A percentile compares a stretch with the other conserved stretches of the same genome.
Conservation (phyloP, 2,888 invertebrate species). For the Dione juno region DNA sequence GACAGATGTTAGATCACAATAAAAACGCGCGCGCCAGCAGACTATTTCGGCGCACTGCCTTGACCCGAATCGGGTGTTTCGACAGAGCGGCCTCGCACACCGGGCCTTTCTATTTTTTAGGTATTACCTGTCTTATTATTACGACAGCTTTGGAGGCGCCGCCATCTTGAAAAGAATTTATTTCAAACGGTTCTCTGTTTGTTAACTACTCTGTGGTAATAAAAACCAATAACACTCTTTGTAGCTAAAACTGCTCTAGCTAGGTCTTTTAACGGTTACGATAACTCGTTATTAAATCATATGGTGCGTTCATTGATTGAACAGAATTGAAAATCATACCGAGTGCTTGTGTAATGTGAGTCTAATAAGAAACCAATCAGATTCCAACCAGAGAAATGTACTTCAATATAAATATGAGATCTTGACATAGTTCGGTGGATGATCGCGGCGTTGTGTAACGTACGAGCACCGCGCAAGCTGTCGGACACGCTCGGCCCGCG, state of each 20-base stretch:
- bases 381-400: constrained; percentile 42
- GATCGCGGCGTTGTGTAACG: constrained; percentile 70
- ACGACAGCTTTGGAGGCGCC: constrained; percentile 76
- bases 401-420: constrained; percentile 61
- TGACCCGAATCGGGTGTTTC: constrained; percentile 82
- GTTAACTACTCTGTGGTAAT: neutral
- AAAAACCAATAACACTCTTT: neutral
- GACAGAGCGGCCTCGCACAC: constrained; percentile 82
- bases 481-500: constrained; percentile 68
- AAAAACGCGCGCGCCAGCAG: constrained; percentile 80
- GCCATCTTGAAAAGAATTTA: constrained; percentile 76
- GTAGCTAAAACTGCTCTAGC: neutral
- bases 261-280: neutral
- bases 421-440: constrained; percentile 78
- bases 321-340: constrained; percentile 1
- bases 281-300: neutral
- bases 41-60: constrained; percentile 83
- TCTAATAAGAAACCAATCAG: constrained; percentile 48
- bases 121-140: constrained; percentile 83
- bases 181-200: constrained; percentile 58
- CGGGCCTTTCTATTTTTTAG: constrained; percentile 84
- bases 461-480: constrained; percentile 52
- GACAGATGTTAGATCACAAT: constrained; percentile 83
- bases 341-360: neutral
- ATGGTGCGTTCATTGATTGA: neutral